Percentiles rank a stretch among this genome's conserved stretches.
These are phyloP conservation scores for Chiloscyllium punctatum DNA, from an alignment of 2,797 vertebrate genomes.

Conservation along the genomic window DNA sequence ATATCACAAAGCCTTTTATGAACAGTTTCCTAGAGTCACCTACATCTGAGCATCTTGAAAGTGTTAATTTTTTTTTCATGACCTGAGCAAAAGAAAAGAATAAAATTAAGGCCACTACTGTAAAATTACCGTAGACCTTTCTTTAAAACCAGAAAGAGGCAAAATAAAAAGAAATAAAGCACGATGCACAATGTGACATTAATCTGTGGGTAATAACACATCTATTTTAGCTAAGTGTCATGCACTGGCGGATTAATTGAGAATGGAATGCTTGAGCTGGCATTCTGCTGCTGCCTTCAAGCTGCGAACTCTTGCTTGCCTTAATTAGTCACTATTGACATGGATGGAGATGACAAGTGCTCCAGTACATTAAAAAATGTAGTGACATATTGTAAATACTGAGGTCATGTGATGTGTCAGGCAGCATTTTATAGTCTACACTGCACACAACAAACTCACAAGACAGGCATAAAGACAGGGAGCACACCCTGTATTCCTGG, in stretches of 20 bases:
- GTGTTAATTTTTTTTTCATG: constrained; percentile 21
- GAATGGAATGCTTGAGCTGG: constrained; percentile 34
- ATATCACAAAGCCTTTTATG: neutral
- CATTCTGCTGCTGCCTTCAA: constrained; percentile 35
- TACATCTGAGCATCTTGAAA: neutral
- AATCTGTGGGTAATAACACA: constrained; percentile 40
- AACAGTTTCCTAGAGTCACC: neutral
- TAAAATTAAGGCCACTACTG: neutral
- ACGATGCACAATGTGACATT: constrained; percentile 38
- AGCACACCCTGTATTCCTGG: neutral
- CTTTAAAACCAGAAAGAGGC: constrained; percentile 17
- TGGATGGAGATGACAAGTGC: constrained; percentile 38
- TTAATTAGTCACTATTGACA: constrained; percentile 39
- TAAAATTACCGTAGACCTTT: neutral
- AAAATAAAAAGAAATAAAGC: neutral
- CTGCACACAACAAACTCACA: neutral
- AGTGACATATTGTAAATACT: constrained; percentile 37
- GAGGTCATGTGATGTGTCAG: constrained; percentile 28
- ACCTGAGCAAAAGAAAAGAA: neutral
- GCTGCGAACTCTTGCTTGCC: constrained; percentile 38
- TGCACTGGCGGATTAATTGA: constrained; percentile 39
- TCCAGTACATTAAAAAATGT: constrained; percentile 19
- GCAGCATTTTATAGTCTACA: neutral
- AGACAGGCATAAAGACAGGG: neutral
- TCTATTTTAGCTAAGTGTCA: constrained; percentile 40